phyloP scores from a whole-genome alignment of 2,113 vertebrate species.

The human region DNA sequence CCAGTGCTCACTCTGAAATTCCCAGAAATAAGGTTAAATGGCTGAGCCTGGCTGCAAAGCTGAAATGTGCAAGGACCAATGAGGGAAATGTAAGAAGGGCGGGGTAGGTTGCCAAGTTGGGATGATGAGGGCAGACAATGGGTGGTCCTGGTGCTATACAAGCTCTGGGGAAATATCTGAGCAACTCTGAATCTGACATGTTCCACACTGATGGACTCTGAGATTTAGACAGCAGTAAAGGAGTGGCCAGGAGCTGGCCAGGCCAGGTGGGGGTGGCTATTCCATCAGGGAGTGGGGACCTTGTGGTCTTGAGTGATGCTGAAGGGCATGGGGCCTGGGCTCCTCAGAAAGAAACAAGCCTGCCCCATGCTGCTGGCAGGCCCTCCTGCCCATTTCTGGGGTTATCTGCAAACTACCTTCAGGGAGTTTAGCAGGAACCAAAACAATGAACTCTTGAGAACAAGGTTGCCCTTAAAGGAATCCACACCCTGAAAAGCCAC shows the following conservation, averaged over 20 bases:
- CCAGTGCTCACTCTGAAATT: background rate
- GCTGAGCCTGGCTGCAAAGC: accelerated
- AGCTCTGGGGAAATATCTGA: background rate
- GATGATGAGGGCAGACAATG: accelerated
- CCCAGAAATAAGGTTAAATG: no score
- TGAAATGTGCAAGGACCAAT: accelerated
- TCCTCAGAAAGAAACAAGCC: background rate
- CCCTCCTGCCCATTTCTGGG: background rate
- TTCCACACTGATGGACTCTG: accelerated
- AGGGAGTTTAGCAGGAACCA: background rate
- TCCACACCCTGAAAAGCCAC: no score
- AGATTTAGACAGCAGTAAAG: background rate
- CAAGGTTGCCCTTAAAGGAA: background rate
- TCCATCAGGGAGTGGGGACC: no score
- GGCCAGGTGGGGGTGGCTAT: background rate
- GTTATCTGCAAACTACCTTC: background rate
- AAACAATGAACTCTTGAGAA: background rate
- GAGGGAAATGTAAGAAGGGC: background rate
- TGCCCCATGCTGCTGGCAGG: no score
- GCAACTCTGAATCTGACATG: accelerated
- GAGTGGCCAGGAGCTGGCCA: background rate
- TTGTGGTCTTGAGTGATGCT: background rate
- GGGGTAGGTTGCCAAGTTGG: accelerated
- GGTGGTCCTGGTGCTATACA: no score
- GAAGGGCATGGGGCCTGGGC: accelerated